Percentiles rank a stretch among this genome's conserved stretches.
phyloP scores from a whole-genome alignment of 1,140 invertebrate species.

The Thereuonema tuberculata region DNA sequence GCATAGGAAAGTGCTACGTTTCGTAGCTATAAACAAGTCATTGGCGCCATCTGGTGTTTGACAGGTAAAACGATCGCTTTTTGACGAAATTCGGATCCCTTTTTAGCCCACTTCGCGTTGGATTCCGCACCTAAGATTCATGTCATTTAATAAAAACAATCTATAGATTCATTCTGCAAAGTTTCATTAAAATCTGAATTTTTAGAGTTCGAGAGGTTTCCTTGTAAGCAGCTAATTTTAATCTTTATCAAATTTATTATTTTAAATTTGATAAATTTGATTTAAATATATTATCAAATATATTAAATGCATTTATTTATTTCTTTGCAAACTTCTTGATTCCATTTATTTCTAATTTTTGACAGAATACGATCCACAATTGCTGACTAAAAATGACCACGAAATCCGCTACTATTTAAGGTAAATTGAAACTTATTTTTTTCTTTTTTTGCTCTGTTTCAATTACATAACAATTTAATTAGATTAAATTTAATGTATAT shows the following conservation, averaged over 20 bases:
- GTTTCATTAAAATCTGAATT: neutral
- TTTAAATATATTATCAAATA: neutral
- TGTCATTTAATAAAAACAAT: too few relatives aligned
- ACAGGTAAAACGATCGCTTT: too few relatives aligned
- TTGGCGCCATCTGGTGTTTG: too few relatives aligned
- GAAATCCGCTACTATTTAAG: slow-evolving; percentile 23
- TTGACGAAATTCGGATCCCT: too few relatives aligned
- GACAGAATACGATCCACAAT: slow-evolving; percentile 25
- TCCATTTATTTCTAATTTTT: slow-evolving; percentile 12
- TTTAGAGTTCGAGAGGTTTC: neutral
- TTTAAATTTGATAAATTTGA: slow-evolving; percentile 12
- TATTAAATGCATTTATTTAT: neutral
- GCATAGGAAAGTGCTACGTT: too few relatives aligned
- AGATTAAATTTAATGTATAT: neutral
- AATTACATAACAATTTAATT: slow-evolving; percentile 11
- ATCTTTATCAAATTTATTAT: slow-evolving; percentile 18
- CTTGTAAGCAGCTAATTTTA: neutral
- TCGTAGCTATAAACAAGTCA: too few relatives aligned
- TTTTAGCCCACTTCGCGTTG: too few relatives aligned
- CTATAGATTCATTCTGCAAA: too few relatives aligned
- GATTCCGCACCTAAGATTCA: too few relatives aligned
- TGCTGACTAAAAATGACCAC: slow-evolving; percentile 21
- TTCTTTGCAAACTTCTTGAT: neutral
- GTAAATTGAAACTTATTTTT: slow-evolving; percentile 8
- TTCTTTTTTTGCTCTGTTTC: slow-evolving; percentile 11